These are phyloP conservation scores for Apocheima hispidaria DNA, from an alignment of 2,888 invertebrate genomes.

Conservation along the genomic window DNA sequence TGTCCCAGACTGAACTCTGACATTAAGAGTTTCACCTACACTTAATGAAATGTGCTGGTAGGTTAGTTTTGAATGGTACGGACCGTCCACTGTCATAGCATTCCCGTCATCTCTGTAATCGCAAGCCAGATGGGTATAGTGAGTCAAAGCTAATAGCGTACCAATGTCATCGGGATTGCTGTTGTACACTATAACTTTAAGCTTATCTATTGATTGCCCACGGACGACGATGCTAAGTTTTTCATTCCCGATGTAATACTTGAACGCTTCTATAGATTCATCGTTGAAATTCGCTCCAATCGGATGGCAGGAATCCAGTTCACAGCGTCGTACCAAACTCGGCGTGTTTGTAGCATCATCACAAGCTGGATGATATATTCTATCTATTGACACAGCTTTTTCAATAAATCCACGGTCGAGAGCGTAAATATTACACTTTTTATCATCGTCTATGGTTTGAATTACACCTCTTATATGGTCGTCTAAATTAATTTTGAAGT, in stretches of 20 bases:
- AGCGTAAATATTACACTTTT: conserved; percentile 15
- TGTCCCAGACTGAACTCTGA: conserved; percentile 21
- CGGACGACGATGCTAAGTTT: conserved; percentile 9
- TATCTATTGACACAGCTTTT: conserved; percentile 2
- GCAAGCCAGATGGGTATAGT: conserved; percentile 8
- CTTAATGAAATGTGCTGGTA: conserved; percentile 11
- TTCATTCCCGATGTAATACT: conserved; percentile 23
- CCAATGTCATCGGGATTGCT: conserved; percentile 26
- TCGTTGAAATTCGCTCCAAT: conserved; percentile 1
- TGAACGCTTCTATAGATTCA: conserved; percentile 18
- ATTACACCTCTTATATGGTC: conserved; percentile 19
- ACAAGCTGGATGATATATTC: conserved; percentile 8
- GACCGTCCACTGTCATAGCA: not conserved
- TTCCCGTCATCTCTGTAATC: not conserved
- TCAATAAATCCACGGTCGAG: conserved; percentile 24
- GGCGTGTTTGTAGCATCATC: not conserved
- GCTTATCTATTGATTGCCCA: conserved; percentile 5
- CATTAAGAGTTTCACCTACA: not conserved
- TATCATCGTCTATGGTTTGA: conserved; percentile 1
- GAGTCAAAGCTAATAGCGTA: conserved; percentile 9
- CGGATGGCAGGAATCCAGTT: conserved; percentile 15
- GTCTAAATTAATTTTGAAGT: conserved; percentile 14
- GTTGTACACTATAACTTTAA: conserved; percentile 15
- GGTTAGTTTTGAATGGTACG: not conserved
- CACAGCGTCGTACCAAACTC: conserved; percentile 8